phyloP scores from a whole-genome alignment of 2,797 vertebrate species.

The Choloepus didactylus region DNA sequence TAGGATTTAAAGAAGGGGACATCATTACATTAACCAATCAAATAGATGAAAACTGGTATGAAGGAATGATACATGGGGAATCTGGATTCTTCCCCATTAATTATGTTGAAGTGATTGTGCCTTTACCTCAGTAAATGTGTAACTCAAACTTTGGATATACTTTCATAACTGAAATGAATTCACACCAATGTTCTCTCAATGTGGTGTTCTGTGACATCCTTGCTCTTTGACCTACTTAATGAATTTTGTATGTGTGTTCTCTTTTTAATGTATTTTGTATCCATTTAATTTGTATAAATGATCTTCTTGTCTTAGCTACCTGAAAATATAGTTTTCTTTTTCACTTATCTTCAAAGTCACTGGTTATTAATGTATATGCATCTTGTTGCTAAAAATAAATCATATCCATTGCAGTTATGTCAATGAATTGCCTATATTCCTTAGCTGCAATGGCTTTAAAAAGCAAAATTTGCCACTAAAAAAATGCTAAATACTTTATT shows the following conservation, averaged over 20 bases:
- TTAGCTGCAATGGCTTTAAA: constrained; percentile 81
- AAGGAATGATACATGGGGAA: constrained; percentile 95
- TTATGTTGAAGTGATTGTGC: constrained; percentile 96
- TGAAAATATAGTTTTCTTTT: constrained; percentile 85
- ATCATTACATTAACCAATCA: constrained; percentile 97
- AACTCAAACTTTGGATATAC: constrained; percentile 76
- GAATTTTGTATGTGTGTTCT: constrained; percentile 89
- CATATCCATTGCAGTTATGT: not conserved
- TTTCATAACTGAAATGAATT: constrained; percentile 85
- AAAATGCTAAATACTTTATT: constrained; percentile 75
- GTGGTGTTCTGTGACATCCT: constrained; percentile 88
- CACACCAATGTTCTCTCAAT: constrained; percentile 82
- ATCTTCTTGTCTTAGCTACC: constrained; percentile 82
- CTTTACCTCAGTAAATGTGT: constrained; percentile 92
- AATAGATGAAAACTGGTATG: constrained; percentile 99
- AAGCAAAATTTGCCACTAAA: constrained; percentile 78
- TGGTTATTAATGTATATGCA: constrained; percentile 80
- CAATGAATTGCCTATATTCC: constrained; percentile 38
- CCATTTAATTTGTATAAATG: constrained; percentile 84
- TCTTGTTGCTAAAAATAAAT: constrained; percentile 81
- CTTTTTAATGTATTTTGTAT: constrained; percentile 91
- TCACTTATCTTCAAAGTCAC: constrained; percentile 87
- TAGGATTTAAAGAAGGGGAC: constrained; percentile 97
- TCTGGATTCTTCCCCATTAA: constrained; percentile 98
- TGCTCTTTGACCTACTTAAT: constrained; percentile 88